Base-by-base conservation (phyloP, 2,113 vertebrate genomes). In the Columbina picui region DNA sequence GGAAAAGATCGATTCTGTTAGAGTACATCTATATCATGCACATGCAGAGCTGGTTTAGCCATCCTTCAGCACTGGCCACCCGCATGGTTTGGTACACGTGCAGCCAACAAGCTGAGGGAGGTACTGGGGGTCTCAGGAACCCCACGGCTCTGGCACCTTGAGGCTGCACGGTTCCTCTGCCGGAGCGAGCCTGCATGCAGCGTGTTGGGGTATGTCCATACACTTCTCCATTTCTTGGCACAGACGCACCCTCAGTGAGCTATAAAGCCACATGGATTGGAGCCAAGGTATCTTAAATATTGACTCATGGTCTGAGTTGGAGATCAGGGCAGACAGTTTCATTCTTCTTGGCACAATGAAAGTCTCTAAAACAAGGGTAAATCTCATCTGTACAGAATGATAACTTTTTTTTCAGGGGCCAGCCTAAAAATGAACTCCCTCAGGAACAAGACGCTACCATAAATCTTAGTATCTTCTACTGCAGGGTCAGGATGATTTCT, bases 201-300 rank as follows among this genome's bases (percentile, higher is more conserved):
- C 0, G 10, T 5, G 5, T 1, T 22, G 45, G 82, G 88, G 65
- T 12, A 20, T 6, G 16, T 67, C 85, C 94, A 49, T 0, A 2
- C 1, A 16, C 10, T 3, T 77, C 85, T 78, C 77, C 17, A 0
- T 6, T 84, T 84, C 93, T 83, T 90, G 95, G 95, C 94, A 61
- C 21, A 15, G 34, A 70, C 5, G 53, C 67, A 65, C 79, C 82
- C 79, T 65, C 79, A 60, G 73, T 55, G 71, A 93, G 85, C 93
- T 91, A 65, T 84, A 93, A 95, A 96, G 87, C 29, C 26, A 1
- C 12, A 0, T 60, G 92, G 93, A 59, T 0, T 39, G 30, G 56
- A 87, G 94, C 94, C 87, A 91, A 88, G 55, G 92, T 95, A 86
- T 97, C 95, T 96, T 96, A 96, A 96, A 96, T 94, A 95, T 92